Percentiles rank a stretch among this genome's conserved stretches.
Conservation (phyloP, 2,113 vertebrate genomes). For the Centropus bengalensis region DNA sequence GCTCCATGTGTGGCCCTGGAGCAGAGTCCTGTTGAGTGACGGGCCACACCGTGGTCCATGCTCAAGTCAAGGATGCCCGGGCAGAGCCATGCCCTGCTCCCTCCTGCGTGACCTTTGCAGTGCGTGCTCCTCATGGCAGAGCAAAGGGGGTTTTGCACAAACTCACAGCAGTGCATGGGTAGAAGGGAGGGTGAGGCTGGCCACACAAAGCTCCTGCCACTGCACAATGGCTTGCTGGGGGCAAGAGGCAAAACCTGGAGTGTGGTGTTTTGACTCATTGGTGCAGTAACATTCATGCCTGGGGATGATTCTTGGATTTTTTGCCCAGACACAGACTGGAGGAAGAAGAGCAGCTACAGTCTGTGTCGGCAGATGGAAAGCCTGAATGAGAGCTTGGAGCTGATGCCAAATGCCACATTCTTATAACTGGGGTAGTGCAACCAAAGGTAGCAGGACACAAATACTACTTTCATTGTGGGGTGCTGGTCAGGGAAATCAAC, state of each 20-base stretch:
- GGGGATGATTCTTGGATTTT: not conserved
- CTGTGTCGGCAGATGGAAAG: not conserved
- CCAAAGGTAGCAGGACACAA: not conserved
- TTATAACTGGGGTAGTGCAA: not conserved
- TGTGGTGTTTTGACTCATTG: not conserved
- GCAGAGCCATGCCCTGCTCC: not conserved
- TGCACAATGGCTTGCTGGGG: not conserved
- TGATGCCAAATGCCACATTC: not conserved
- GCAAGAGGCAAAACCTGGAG: not conserved
- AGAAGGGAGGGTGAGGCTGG: not conserved
- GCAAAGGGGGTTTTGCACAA: not conserved
- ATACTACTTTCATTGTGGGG: not conserved
- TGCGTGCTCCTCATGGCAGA: fast-evolving
- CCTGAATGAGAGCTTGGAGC: not conserved
- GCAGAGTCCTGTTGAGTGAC: not conserved
- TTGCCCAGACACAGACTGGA: not conserved
- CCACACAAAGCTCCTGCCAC: not conserved
- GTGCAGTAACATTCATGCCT: not conserved
- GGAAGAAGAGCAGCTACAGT: not conserved
- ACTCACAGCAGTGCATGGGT: fast-evolving
- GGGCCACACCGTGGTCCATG: fast-evolving
- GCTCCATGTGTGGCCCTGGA: not conserved
- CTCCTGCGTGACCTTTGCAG: not conserved
- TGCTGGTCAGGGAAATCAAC: not conserved
- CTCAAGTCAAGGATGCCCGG: not conserved